phyloP scores from a whole-genome alignment of 2,113 vertebrate species.

The Psilopsiagon aurifrons region DNA sequence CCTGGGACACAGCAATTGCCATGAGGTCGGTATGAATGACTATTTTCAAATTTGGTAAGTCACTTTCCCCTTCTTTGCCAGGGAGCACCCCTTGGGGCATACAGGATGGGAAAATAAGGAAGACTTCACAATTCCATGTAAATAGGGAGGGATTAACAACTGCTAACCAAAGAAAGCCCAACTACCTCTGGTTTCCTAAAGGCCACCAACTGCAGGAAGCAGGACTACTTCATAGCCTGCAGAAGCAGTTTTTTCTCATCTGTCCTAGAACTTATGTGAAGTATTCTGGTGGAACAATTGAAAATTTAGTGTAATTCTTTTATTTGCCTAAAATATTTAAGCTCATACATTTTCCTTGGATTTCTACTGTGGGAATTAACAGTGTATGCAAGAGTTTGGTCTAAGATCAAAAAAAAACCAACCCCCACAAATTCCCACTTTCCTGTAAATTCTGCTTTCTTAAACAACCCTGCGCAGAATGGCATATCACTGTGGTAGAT shows the following conservation, averaged over 20 bases:
- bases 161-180: neutral
- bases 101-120: neutral
- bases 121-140: neutral
- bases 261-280: accelerated
- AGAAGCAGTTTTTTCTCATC: neutral
- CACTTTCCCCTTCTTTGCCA: neutral
- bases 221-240: neutral
- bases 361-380: neutral
- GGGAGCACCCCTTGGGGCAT: neutral
- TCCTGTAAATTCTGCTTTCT: neutral
- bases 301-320: neutral
- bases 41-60: neutral
- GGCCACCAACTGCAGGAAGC: neutral
- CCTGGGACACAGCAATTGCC: neutral
- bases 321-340: neutral
- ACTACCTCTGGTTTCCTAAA: neutral
- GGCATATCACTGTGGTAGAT: neutral
- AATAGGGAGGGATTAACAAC: neutral
- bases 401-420: neutral
- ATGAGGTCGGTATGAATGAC: neutral
- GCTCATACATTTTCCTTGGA: neutral
- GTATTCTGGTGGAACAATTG: neutral
- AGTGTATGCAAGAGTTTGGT: neutral
- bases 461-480: neutral
- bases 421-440: neutral